A percentile compares a stretch with the other conserved stretches of the same genome.
phyloP scores from a whole-genome alignment of 2,888 invertebrate genomes.

The Oscheius sp. region DNA sequence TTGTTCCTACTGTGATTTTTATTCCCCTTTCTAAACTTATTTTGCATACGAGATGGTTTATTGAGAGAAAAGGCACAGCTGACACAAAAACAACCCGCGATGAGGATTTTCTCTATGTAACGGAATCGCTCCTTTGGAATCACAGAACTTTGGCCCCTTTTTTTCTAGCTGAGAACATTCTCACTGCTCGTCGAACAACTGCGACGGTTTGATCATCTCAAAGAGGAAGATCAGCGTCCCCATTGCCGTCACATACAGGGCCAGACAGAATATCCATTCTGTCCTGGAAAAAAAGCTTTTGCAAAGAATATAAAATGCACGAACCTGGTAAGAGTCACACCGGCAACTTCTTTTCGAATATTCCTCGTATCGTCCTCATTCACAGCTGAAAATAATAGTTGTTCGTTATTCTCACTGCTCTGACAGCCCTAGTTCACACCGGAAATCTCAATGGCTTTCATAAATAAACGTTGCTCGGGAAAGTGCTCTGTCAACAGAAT shows the following conservation, averaged over 20 bases:
- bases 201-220: constrained; percentile 63
- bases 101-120: background rate
- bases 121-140: background rate
- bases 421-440: too few relatives aligned
- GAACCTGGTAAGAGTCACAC: constrained; percentile 34
- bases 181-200: constrained; percentile 18
- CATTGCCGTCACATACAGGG: constrained; percentile 58
- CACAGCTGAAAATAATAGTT: constrained; percentile 8
- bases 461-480: constrained; percentile 35
- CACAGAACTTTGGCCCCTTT: background rate
- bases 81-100: background rate
- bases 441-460: constrained; percentile 30
- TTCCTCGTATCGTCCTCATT: background rate
- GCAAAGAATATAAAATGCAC: background rate
- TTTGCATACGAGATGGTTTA: background rate
- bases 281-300: constrained; percentile 44
- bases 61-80: constrained; percentile 3
- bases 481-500: constrained; percentile 29
- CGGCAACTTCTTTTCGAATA: constrained; percentile 21
- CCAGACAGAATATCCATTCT: constrained; percentile 47
- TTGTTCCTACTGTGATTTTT: background rate
- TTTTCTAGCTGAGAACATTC: background rate
- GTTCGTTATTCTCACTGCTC: background rate
- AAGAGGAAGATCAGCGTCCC: constrained; percentile 59
- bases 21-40: background rate